A percentile compares a stretch with the other conserved stretches of the same genome.
phyloP scores from a whole-genome alignment of 2,797 vertebrate genomes.

The Falco cherrug region DNA sequence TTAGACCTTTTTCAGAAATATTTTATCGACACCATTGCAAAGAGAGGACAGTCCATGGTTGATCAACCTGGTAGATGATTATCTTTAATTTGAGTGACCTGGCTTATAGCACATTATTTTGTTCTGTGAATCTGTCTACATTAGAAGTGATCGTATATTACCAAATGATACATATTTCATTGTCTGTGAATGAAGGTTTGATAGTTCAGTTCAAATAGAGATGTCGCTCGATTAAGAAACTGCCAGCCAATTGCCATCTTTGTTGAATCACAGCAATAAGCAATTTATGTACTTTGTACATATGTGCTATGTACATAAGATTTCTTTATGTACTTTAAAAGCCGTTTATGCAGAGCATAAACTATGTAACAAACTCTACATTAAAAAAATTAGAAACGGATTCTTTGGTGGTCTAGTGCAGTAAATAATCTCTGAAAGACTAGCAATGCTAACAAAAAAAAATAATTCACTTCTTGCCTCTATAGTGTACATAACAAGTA shows the following conservation, averaged over 20 bases:
- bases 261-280: background rate
- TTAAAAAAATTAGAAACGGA: too few relatives aligned
- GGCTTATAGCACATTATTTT: background rate
- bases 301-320: too few relatives aligned
- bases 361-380: background rate
- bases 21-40: accelerated
- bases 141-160: too few relatives aligned
- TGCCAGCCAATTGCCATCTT: background rate
- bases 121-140: background rate
- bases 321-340: background rate
- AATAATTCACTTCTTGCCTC: background rate
- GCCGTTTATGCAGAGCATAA: background rate
- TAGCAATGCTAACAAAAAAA: background rate
- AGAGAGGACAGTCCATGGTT: background rate
- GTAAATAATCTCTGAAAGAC: background rate
- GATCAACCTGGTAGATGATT: too few relatives aligned
- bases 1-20: background rate
- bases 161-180: background rate
- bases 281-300: background rate
- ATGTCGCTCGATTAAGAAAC: background rate
- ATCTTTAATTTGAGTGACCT: background rate
- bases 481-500: too few relatives aligned
- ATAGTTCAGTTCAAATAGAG: background rate
- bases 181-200: background rate
- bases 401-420: background rate